Evolutionary conservation across 2,888 invertebrate genomes (phyloP), one percentile per base, ranked within the genome.

Genomic region (Nomada lathburiana): DNA sequence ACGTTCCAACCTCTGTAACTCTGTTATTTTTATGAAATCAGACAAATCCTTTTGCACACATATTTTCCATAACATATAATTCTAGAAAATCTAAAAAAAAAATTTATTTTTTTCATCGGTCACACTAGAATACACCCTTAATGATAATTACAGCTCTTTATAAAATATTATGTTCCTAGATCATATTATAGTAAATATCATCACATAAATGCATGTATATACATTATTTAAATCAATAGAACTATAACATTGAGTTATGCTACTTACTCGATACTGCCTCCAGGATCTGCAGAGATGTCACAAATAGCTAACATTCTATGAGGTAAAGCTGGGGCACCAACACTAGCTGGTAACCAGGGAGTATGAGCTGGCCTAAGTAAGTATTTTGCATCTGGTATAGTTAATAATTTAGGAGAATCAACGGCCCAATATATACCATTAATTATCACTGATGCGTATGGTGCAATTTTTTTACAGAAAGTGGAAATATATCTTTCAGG

Each of bases 361-460:
- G 98, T 97, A 88, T 97, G 96, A 0, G 98, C 97, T 0, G 98
- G 98, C 65, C 97, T 95, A 26, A 99, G 95, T 2, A 99, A 95
- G 89, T 97, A 97, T 94, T 99, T 99, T 0, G 99, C 99, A 93
- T 99, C 99, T 0, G 99, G 99, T 87, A 99, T 98, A 2, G 99
- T 98, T 71, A 99, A 95, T 47, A 99, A 94, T 92, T 99, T 98
- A 0, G 99, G 99, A 85, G 99, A 98, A 90, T 98, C 98, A 0
- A 98, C 98, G 0, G 99, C 99, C 99, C 99, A 99, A 94, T 99
- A 99, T 90, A 99, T 99, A 44, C 99, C 98, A 93, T 99, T 99
- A 62, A 99, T 96, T 80, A 99, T 97, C 1, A 99, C 98, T 0
- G 99, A 98, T 0, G 99, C 98, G 93, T 98, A 99, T 0, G 99